phyloP scores from a whole-genome alignment of 2,888 invertebrate genomes.

The Lithophane semibrunnea region DNA sequence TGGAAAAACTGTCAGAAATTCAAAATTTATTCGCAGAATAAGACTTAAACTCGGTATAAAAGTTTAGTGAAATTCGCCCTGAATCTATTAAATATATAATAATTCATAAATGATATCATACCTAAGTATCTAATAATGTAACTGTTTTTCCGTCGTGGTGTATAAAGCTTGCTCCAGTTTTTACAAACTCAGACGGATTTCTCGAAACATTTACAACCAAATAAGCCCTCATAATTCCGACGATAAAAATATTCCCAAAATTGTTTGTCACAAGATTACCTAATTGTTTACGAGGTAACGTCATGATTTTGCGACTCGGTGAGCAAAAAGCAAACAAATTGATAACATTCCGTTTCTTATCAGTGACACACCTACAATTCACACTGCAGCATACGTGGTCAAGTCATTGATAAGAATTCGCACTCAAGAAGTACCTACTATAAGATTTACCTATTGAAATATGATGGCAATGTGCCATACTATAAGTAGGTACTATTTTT shows the following conservation, averaged over 20 bases:
- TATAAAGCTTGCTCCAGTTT: not conserved
- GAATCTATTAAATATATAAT: no score
- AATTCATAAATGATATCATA: no score
- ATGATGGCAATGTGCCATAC: slow-evolving; percentile 47
- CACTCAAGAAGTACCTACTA: not conserved
- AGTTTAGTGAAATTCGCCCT: no score
- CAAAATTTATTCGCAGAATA: no score
- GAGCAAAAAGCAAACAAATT: slow-evolving; percentile 17
- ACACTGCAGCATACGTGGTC: slow-evolving; percentile 16
- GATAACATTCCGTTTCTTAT: slow-evolving; percentile 56
- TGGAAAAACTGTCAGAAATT: no score
- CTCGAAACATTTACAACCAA: not conserved
- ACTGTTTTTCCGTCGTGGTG: not conserved
- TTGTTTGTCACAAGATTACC: slow-evolving; percentile 26
- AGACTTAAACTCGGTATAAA: no score
- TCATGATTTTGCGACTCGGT: slow-evolving; percentile 22
- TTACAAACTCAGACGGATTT: not conserved
- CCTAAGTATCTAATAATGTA: not conserved
- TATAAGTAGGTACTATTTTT: slow-evolving; percentile 1
- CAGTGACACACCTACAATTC: slow-evolving; percentile 58
- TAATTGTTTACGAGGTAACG: slow-evolving; percentile 12
- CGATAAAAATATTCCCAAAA: slow-evolving; percentile 19
- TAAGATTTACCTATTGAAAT: slow-evolving; percentile 1
- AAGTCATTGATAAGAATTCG: slow-evolving; percentile 30
- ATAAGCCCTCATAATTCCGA: not conserved